phyloP scores from a whole-genome alignment of 2,888 invertebrate species.

The Nephrotoma appendiculata region DNA sequence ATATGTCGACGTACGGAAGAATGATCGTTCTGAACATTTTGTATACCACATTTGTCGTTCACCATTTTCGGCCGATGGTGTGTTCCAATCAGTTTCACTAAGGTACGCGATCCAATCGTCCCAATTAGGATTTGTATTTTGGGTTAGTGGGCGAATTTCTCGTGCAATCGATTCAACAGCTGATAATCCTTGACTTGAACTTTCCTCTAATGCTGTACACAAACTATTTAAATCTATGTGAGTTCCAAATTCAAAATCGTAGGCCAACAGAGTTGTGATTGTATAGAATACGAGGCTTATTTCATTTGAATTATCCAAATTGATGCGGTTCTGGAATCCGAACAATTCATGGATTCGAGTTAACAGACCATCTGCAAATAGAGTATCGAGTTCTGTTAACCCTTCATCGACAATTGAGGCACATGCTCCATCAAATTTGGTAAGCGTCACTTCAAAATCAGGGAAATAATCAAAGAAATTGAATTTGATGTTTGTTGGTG shows the following conservation, averaged over 20 bases:
- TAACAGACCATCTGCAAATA: neutral
- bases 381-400: neutral
- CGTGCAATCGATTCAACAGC: neutral
- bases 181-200: neutral
- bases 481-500: neutral
- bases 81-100: neutral
- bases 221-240: neutral
- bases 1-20: too few species aligned
- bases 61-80: neutral
- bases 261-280: neutral
- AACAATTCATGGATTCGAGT: neutral
- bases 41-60: neutral
- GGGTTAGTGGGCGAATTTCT: neutral
- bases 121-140: neutral
- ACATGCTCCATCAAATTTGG: neutral
- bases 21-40: neutral
- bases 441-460: neutral
- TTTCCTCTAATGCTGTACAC: neutral
- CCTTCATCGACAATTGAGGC: neutral
- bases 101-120: neutral
- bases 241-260: neutral
- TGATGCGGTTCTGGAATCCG: neutral
- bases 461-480: neutral
- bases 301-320: neutral
- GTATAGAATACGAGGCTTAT: neutral